Evolutionary conservation across 2,113 vertebrate genomes (phyloP).

Genomic region (Acanthochromis polyacanthus): DNA sequence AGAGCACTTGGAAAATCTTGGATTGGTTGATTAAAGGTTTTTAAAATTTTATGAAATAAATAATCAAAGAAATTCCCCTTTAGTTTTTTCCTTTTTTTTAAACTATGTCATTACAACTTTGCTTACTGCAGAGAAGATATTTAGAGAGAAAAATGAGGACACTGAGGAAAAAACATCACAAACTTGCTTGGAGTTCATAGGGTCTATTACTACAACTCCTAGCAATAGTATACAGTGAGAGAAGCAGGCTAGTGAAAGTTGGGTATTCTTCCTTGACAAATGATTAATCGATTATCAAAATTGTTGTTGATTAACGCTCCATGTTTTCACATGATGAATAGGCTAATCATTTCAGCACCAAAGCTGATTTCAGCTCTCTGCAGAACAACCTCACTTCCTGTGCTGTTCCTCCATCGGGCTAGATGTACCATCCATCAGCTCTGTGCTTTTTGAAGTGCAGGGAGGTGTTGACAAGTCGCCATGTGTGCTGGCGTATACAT

Average conservation of each 20-base stretch:
- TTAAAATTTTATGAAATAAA: too few relatives aligned
- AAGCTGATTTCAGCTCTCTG: slow-evolving; percentile 3
- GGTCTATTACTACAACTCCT: too few relatives aligned
- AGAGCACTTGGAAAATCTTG: too few relatives aligned
- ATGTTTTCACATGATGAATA: slow-evolving; percentile 5
- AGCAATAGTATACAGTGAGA: not conserved
- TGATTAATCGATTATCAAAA: slow-evolving; percentile 12
- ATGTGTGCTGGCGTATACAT: slow-evolving; percentile 25
- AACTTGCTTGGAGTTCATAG: too few relatives aligned
- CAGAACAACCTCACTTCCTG: not conserved
- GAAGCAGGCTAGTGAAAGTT: slow-evolving; percentile 8
- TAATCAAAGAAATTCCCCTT: too few relatives aligned
- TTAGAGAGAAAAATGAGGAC: too few relatives aligned
- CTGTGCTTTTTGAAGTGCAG: slow-evolving; percentile 31
- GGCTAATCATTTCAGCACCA: slow-evolving; percentile 2
- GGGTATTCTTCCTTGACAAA: slow-evolving; percentile 4
- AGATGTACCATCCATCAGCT: slow-evolving; percentile 20
- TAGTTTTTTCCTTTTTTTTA: too few relatives aligned
- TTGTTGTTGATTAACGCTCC: not conserved
- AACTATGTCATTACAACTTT: too few relatives aligned
- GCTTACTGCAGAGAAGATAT: too few relatives aligned
- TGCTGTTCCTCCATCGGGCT: not conserved
- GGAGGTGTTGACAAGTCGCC: slow-evolving; percentile 38
- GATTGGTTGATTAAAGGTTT: too few relatives aligned
- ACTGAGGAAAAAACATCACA: too few relatives aligned